Evolutionary conservation across 2,888 invertebrate species (phyloP), one percentile per base, ranked within the genome.

Genomic region (Pseudococcus jackbeardsleyi): DNA sequence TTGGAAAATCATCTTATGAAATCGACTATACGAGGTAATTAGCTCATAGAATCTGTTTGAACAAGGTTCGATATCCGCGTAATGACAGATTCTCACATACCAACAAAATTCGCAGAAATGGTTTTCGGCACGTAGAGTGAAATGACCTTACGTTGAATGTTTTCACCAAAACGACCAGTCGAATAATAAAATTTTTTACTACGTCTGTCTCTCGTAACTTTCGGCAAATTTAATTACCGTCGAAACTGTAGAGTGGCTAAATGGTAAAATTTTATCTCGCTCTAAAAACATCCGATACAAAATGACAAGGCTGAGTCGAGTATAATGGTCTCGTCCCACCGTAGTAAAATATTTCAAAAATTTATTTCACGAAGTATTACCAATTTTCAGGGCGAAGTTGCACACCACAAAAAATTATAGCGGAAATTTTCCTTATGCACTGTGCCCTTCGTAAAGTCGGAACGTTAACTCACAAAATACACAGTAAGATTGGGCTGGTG

Each of bases 141-240:
- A 50, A 50, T 50, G 17, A 50, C 50, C 50, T 17, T 12, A 50
- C 17, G 50, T 50, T 50, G 50, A 17, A 50, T 17, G 50, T 50
- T 50, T 50, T 12, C 17, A 15, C 50, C 15, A 50, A 50, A 5
- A 50, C 50, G 50, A 50, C 17, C 46, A 46, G 46, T 50, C 50
- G 17, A 59, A 19, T 59, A 19, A n/a, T 59, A 59, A 59, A 59
- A 59, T 33, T 19, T 59, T 59, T 59, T 59, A 59, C 8, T 19
- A 59, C 59, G 59, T 59, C 19, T 59, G 59, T 33, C 26, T 59
- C 59, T 59, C 59, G 59, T 59, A 19, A 59, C 59, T 59, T n/a
- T 59, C 19, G 59, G 59, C 26, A 33, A 33, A 33, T 33, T 33
- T 33, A 33, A 33, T 33, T 33, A 33, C 26, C 26, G 26, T 2